Evolutionary conservation across 2,888 invertebrate species (phyloP).

Genomic region (Brachyopa scutellaris): DNA sequence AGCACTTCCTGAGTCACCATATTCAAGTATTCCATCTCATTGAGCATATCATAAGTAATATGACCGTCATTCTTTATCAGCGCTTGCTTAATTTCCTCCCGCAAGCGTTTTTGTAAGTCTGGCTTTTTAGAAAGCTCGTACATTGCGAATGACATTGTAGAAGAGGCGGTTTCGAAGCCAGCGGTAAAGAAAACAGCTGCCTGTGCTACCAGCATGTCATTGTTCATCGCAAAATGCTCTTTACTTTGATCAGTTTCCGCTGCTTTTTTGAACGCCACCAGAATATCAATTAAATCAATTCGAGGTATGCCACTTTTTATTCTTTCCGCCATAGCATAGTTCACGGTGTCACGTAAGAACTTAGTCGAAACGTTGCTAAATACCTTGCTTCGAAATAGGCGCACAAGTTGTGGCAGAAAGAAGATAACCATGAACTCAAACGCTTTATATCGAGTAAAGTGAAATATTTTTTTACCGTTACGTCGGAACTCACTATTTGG

Average conservation of each 20-base stretch:
- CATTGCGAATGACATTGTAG: constrained; percentile 81
- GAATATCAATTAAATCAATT: constrained; percentile 83
- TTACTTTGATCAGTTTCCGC: constrained; percentile 69
- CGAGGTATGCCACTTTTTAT: constrained; percentile 79
- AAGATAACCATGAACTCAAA: constrained; percentile 77
- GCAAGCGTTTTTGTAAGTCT: constrained; percentile 80
- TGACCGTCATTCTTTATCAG: constrained; percentile 78
- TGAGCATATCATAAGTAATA: constrained; percentile 81
- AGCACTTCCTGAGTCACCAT: constrained; percentile 81
- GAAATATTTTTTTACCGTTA: constrained; percentile 75
- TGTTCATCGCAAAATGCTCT: constrained; percentile 74
- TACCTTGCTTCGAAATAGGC: constrained; percentile 75
- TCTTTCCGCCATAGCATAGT: constrained; percentile 81
- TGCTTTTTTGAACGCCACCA: constrained; percentile 80
- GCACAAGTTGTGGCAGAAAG: constrained; percentile 78
- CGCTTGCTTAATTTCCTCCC: constrained; percentile 81
- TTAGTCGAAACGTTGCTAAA: constrained; percentile 76
- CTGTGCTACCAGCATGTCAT: constrained; percentile 79
- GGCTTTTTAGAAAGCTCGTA: constrained; percentile 81
- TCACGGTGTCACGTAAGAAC: constrained; percentile 81
- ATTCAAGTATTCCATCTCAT: constrained; percentile 81
- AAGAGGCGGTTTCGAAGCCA: constrained; percentile 81
- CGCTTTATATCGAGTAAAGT: constrained; percentile 74
- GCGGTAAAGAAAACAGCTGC: constrained; percentile 80
- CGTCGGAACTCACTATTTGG: constrained; percentile 78